Evolutionary conservation across 1,140 invertebrate genomes (phyloP).

Genomic region (Mactra quadrangularis): DNA sequence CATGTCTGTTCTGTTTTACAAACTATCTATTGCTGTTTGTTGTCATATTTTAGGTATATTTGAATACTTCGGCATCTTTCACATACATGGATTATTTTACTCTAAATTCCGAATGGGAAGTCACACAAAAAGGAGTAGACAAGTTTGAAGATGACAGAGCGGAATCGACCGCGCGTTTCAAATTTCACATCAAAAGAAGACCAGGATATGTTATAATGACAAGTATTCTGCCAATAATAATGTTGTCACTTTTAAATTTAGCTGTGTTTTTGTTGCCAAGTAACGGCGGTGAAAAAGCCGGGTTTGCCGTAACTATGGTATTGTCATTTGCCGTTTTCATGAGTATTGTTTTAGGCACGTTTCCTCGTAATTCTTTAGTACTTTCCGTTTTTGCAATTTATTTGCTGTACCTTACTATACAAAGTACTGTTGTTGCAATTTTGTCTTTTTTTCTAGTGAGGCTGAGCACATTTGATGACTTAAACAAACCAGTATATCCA

Average conservation of each 20-base stretch:
- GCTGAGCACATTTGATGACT: too few relatives aligned
- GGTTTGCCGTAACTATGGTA: conserved; percentile 10
- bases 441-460: too few relatives aligned
- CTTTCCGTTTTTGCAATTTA: too few relatives aligned
- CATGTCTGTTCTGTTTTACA: too few relatives aligned
- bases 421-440: too few relatives aligned
- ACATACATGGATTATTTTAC: too few relatives aligned
- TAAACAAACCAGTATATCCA: too few relatives aligned
- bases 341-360: not conserved
- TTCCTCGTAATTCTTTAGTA: conserved; percentile 24
- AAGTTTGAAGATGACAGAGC: too few relatives aligned
- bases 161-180: not conserved
- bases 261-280: conserved; percentile 13
- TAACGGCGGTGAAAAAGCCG: conserved; percentile 14
- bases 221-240: conserved; percentile 4
- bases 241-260: conserved; percentile 5
- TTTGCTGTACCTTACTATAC: too few relatives aligned
- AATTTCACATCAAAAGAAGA: conserved; percentile 6
- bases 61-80: too few relatives aligned
- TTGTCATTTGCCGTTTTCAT: conserved; percentile 11
- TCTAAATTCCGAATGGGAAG: not conserved
- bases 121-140: not conserved
- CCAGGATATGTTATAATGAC: not conserved
- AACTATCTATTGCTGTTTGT: too few relatives aligned
- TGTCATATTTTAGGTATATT: too few relatives aligned